These are phyloP conservation scores for Metopolophium dirhodum DNA, from an alignment of 1,140 invertebrate species.

Conservation along the genomic window DNA sequence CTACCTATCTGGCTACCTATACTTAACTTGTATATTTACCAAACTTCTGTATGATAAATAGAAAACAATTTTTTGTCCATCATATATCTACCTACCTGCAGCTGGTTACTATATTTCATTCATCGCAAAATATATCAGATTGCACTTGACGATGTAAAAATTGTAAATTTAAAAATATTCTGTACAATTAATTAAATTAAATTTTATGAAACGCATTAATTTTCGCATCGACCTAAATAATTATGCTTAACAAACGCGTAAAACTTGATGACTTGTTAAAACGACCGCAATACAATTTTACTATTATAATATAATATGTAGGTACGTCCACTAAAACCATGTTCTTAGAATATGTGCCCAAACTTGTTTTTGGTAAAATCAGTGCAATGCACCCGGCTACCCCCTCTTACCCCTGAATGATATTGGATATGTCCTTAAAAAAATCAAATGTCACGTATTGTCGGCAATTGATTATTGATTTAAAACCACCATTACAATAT, in stretches of 20 bases:
- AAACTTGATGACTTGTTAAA: constrained; percentile 1
- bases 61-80: neutral
- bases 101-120: neutral
- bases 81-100: neutral
- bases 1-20: too few relatives aligned
- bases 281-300: neutral
- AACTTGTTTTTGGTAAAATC: constrained; percentile 36
- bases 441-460: neutral
- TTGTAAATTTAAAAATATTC: neutral
- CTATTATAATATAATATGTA: neutral
- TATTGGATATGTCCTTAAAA: neutral
- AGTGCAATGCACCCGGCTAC: neutral
- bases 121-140: neutral
- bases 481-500: neutral
- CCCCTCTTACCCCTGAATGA: neutral
- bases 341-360: constrained; percentile 26
- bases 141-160: neutral
- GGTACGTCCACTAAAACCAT: neutral
- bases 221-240: neutral
- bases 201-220: constrained; percentile 2
- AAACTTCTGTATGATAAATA: neutral
- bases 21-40: neutral
- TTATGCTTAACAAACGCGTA: neutral
- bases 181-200: neutral
- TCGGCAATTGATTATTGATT: neutral